Percentiles rank a stretch among this genome's conserved stretches.
Conservation (phyloP, 2,113 vertebrate species). For the Eretmochelys imbricata region DNA sequence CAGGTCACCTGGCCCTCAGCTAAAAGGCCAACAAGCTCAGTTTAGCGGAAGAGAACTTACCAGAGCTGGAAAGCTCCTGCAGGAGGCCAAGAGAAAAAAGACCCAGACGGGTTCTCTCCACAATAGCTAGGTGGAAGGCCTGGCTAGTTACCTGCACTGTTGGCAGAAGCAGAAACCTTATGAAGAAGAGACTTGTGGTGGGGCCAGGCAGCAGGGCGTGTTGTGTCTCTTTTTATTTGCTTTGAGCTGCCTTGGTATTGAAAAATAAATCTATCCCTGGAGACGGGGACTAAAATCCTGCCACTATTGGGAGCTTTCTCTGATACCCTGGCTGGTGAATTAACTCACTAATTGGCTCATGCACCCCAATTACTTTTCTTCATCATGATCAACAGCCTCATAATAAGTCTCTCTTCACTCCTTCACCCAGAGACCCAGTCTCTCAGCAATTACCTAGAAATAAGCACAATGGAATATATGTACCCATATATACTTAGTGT, state of each 20-base stretch:
- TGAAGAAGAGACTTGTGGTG: background rate
- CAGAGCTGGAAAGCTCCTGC: background rate
- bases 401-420: no score
- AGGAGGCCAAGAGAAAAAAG: background rate
- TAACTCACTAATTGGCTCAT: no score
- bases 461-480: background rate
- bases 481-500: background rate
- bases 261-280: background rate
- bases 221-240: background rate
- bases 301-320: background rate
- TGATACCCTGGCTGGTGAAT: no score
- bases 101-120: background rate
- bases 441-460: no score
- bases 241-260: background rate
- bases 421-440: no score
- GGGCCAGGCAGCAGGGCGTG: background rate
- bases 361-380: no score
- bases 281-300: background rate
- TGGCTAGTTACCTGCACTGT: background rate
- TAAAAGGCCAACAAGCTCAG: background rate
- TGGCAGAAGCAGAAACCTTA: background rate
- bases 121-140: background rate
- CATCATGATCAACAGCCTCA: no score
- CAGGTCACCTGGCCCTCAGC: background rate
- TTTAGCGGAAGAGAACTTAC: background rate